phyloP scores from a whole-genome alignment of 1,140 invertebrate species.

The Diprion similis region DNA sequence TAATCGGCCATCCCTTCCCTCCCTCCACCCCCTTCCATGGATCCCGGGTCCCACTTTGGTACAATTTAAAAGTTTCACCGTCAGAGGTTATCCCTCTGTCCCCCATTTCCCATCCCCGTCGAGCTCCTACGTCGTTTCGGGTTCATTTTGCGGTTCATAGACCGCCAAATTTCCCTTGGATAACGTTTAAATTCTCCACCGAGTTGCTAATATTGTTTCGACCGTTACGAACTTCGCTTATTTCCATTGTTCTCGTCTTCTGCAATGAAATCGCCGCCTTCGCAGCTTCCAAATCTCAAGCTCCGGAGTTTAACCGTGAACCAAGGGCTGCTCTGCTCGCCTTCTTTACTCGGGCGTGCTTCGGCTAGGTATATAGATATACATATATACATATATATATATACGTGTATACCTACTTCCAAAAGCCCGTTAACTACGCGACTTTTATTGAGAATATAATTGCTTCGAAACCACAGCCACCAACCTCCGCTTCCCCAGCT shows the following conservation, averaged over 20 bases:
- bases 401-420: too few relatives aligned
- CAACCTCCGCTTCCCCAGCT: not conserved
- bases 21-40: not conserved
- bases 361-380: too few relatives aligned
- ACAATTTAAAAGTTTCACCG: slow-evolving; percentile 59
- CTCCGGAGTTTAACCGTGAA: too few relatives aligned
- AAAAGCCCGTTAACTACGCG: not conserved
- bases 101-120: slow-evolving; percentile 26
- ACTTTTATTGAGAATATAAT: not conserved
- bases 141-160: slow-evolving; percentile 60
- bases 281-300: too few relatives aligned
- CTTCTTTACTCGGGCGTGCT: too few relatives aligned
- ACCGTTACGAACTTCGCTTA: not conserved
- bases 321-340: too few relatives aligned
- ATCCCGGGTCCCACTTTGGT: slow-evolving; percentile 20
- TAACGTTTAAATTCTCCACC: slow-evolving; percentile 16
- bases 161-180: slow-evolving; percentile 49
- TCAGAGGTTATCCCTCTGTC: slow-evolving; percentile 35
- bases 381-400: too few relatives aligned
- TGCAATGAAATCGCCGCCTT: not conserved
- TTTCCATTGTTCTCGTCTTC: not conserved
- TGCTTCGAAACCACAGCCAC: slow-evolving; percentile 1
- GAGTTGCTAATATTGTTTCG: not conserved
- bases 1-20: slow-evolving; percentile 52
- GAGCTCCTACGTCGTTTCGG: slow-evolving; percentile 34